Conservation (phyloP, 2,797 vertebrate genomes). For the Propithecus deckenii region DNA sequence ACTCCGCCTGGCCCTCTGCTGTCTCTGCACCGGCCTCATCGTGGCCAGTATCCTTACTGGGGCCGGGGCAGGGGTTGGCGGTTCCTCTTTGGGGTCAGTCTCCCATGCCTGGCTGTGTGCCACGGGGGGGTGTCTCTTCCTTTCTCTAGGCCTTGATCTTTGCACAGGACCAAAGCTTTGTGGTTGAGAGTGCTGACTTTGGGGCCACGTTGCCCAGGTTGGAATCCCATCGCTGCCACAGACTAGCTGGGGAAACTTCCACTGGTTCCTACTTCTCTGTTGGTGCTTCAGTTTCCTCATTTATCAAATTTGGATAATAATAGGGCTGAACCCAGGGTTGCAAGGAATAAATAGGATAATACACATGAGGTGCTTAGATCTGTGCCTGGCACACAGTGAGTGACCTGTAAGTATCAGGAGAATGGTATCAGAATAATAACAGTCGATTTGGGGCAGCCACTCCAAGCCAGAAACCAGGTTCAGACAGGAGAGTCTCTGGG, state of each 20-base stretch:
- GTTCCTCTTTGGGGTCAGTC: background rate
- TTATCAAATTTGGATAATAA: background rate
- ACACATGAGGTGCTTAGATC: background rate
- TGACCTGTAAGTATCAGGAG: accelerated
- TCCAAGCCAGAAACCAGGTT: background rate
- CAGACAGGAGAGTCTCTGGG: background rate
- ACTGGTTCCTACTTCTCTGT: background rate
- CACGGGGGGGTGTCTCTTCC: background rate
- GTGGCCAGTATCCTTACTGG: constrained; percentile 88
- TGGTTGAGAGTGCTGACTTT: too few species aligned
- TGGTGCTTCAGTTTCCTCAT: background rate
- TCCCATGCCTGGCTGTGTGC: background rate
- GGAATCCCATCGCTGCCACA: background rate
- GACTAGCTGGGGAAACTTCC: background rate
- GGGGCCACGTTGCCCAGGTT: background rate
- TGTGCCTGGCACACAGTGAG: background rate
- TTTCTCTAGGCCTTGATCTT: background rate
- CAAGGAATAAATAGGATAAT: background rate
- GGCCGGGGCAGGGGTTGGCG: accelerated
- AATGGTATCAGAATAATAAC: background rate
- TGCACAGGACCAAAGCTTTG: background rate
- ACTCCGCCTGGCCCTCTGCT: constrained; percentile 80
- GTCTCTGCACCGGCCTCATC: constrained; percentile 77
- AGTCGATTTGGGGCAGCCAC: accelerated
- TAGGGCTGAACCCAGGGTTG: background rate